phyloP scores from a whole-genome alignment of 2,888 invertebrate species.

The Bombylius major region DNA sequence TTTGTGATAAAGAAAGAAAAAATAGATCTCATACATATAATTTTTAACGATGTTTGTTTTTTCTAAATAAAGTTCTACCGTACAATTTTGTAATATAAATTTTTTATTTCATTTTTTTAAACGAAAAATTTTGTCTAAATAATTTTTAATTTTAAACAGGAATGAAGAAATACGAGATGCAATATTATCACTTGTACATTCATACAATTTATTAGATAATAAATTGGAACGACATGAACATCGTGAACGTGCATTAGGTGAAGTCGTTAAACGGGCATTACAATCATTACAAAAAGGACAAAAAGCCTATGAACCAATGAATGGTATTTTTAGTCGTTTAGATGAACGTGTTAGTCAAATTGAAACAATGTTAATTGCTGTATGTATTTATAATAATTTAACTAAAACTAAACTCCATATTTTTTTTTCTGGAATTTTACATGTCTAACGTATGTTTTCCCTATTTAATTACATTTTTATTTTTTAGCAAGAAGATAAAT shows the following conservation, averaged over 20 bases:
- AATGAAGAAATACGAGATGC: constrained; percentile 47
- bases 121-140: too few species aligned
- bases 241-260: constrained; percentile 65
- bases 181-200: constrained; percentile 65
- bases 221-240: constrained; percentile 76
- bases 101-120: too few species aligned
- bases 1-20: too few species aligned
- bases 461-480: background rate
- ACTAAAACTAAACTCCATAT: background rate
- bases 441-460: too few species aligned
- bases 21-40: too few species aligned
- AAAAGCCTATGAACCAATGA: constrained; percentile 53
- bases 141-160: constrained; percentile 13
- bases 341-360: constrained; percentile 65
- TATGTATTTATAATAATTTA: constrained; percentile 24
- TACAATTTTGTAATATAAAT: too few species aligned
- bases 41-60: too few species aligned
- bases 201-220: constrained; percentile 65
- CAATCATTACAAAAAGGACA: constrained; percentile 59
- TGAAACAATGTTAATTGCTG: constrained; percentile 62
- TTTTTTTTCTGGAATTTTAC: background rate
- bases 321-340: constrained; percentile 53
- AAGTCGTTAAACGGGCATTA: constrained; percentile 63
- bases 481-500: constrained; percentile 35
- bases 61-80: too few species aligned